Percentiles rank a stretch among this genome's conserved stretches.
These are phyloP conservation scores for Thymelicus lineola DNA, from an alignment of 2,888 invertebrate species.

Conservation along the genomic window DNA sequence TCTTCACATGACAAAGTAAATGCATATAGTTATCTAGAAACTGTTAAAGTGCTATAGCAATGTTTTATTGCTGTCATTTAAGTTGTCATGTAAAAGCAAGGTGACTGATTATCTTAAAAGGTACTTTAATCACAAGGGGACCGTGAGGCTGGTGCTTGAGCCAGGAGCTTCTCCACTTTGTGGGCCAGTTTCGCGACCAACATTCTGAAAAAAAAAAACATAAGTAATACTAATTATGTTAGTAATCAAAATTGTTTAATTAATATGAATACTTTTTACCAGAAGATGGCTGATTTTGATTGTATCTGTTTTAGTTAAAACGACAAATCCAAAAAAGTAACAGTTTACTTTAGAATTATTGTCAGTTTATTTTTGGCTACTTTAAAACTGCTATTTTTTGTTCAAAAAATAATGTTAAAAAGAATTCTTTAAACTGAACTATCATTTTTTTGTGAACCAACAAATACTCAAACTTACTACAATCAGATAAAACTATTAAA, in stretches of 20 bases:
- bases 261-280: too few relatives aligned
- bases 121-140: slow-evolving; percentile 78
- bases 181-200: slow-evolving; percentile 82
- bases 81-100: slow-evolving; percentile 69
- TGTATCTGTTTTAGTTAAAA: too few relatives aligned
- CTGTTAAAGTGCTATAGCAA: slow-evolving; percentile 37
- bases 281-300: too few relatives aligned
- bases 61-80: slow-evolving; percentile 51
- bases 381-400: too few relatives aligned
- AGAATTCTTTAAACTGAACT: too few relatives aligned
- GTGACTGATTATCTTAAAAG: slow-evolving; percentile 57
- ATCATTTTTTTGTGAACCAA: too few relatives aligned
- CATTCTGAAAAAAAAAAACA: slow-evolving; percentile 67
- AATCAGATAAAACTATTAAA: too few relatives aligned
- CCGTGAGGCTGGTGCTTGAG: slow-evolving; percentile 80
- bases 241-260: not conserved
- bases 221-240: not conserved
- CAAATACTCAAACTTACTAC: too few relatives aligned
- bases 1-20: slow-evolving; percentile 71
- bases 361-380: too few relatives aligned
- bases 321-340: too few relatives aligned
- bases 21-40: slow-evolving; percentile 44
- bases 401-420: too few relatives aligned
- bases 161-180: slow-evolving; percentile 87
- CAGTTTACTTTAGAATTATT: too few relatives aligned